Evolutionary conservation across 1,140 invertebrate species (phyloP).

Genomic region (Rhagoletis zephyria): DNA sequence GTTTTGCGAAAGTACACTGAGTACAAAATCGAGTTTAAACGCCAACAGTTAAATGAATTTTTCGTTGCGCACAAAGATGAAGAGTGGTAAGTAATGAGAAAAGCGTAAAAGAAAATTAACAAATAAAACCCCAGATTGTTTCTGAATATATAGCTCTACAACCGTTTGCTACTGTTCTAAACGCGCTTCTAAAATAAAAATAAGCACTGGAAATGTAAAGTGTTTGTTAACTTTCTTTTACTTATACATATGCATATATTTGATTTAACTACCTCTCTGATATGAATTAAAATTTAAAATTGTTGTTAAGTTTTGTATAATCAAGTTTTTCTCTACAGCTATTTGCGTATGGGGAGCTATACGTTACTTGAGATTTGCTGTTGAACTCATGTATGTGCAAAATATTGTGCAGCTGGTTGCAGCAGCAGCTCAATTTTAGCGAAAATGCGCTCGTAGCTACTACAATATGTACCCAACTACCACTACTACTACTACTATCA

Average conservation of each 20-base stretch:
- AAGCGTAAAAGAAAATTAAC: slow-evolving; percentile 37
- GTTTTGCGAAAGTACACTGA: slow-evolving; percentile 98
- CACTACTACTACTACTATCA: slow-evolving; percentile 47
- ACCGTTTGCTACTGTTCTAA: neutral
- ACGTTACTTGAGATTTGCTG: slow-evolving; percentile 56
- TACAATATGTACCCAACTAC: slow-evolving; percentile 53
- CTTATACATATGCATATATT: neutral
- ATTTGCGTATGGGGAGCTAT: slow-evolving; percentile 63
- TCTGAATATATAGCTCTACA: neutral
- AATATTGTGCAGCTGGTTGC: slow-evolving; percentile 51
- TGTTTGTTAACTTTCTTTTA: slow-evolving; percentile 55
- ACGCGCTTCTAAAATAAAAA: neutral
- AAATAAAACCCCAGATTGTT: slow-evolving; percentile 19
- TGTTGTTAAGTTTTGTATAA: slow-evolving; percentile 60
- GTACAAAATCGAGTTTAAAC: slow-evolving; percentile 96
- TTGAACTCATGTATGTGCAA: slow-evolving; percentile 52
- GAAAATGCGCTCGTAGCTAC: slow-evolving; percentile 34
- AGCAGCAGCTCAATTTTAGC: slow-evolving; percentile 53
- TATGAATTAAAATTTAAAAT: slow-evolving; percentile 39
- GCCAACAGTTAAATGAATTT: slow-evolving; percentile 98
- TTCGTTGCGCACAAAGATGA: slow-evolving; percentile 99
- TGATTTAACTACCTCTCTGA: slow-evolving; percentile 12
- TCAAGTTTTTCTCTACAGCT: slow-evolving; percentile 73
- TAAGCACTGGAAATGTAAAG: neutral
- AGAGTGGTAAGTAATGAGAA: slow-evolving; percentile 90